Evolutionary conservation across 1,140 invertebrate species (phyloP), one percentile per base, ranked within the genome.

Genomic region (Drosophila punjabiensis): DNA sequence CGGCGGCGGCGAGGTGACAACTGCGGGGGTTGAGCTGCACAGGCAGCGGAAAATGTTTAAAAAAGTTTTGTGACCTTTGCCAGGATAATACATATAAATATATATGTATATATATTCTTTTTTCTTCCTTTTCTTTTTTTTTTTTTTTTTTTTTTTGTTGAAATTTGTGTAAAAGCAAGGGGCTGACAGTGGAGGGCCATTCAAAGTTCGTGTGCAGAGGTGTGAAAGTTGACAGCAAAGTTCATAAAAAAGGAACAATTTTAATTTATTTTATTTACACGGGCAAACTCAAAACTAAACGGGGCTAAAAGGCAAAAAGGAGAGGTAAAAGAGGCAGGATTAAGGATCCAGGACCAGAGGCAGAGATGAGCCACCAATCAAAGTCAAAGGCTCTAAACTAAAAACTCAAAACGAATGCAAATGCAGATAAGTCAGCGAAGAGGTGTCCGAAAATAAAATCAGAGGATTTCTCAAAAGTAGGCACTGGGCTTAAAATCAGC

Each of bases 61-160:
- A 88, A 88, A 88, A 80, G 65, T 83, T 88, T 86, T 59, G 67
- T 79, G 68, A 87, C 83, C 76, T 84, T 85, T 85, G 80, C 53
- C 53, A 56, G 53, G 53, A 56, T 56, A 56, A 37, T 37, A 56
- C 35, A n/a, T 37, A 24, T 37, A 37, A 3, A 20, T 56, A 55
- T 20, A 32, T 18, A 53, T 32, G 28, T 50, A 14, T 28, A 14
- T 14, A 1, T 48, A 24, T 9, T 33, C 0, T 52, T 4, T 53
- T 8, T 14, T 33, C n/a, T 28, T 5, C 10, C 33, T 76, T 65
- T 39, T 30, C 32, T 33, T n/a, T 24, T 55, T 24, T 7, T 39
- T 30, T 43, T 33, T n/a, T 24, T 55, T 24, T 39, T 30, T 43
- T 33, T n/a, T 24, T 55, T 24, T 7, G 14, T 1, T 1, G n/a